Percentiles rank a stretch among this genome's conserved stretches.
Evolutionary conservation across 2,888 invertebrate species (phyloP).

Genomic region (Metallyticus violacea): DNA sequence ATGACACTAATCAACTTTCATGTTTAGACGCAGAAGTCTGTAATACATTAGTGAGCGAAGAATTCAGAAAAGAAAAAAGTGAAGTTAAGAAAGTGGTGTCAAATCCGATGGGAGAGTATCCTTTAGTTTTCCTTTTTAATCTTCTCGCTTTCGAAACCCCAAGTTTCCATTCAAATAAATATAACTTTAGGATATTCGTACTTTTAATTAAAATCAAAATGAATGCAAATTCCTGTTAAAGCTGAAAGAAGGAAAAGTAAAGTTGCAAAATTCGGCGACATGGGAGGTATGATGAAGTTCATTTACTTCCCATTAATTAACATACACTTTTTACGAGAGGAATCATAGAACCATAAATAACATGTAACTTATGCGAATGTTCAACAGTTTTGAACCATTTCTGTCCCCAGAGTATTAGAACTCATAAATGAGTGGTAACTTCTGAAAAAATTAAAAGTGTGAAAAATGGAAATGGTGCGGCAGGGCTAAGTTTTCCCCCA

Average conservation of each 20-base stretch:
- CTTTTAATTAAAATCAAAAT: neutral
- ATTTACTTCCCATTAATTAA: constrained; percentile 17
- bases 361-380: neutral
- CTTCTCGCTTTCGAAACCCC: neutral
- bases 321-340: neutral
- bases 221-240: neutral
- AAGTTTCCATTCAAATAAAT: neutral
- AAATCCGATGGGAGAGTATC: neutral
- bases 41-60: neutral
- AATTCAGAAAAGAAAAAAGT: neutral
- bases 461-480: neutral
- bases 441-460: neutral
- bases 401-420: neutral
- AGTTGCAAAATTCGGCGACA: neutral
- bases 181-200: neutral
- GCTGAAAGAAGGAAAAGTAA: neutral
- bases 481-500: too few species aligned
- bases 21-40: neutral
- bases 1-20: neutral
- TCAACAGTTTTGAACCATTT: neutral
- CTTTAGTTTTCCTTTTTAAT: neutral
- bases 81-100: neutral
- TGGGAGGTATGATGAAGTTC: neutral
- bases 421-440: neutral
- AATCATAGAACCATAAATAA: neutral